A percentile compares a stretch with the other conserved stretches of the same genome.
Conservation (phyloP, 2,113 vertebrate species). For the Sclerurus mexicanus region DNA sequence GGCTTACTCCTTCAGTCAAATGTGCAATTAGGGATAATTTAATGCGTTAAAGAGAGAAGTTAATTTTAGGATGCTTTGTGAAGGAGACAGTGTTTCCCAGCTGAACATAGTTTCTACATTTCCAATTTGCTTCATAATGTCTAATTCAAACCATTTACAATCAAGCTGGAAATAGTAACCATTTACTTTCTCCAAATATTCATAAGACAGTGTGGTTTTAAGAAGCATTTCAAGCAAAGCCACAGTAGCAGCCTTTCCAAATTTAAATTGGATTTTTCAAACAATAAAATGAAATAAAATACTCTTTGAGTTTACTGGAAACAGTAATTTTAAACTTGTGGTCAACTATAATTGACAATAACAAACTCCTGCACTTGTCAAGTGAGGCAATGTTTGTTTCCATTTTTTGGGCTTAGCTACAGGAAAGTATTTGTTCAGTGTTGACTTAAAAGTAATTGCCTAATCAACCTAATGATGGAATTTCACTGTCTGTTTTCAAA, state of each 20-base stretch:
- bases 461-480: slow-evolving; percentile 41
- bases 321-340: slow-evolving; percentile 58
- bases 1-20: not conserved
- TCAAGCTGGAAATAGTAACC: slow-evolving; percentile 46
- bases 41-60: not conserved
- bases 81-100: slow-evolving; percentile 12
- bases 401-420: slow-evolving; percentile 37
- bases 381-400: slow-evolving; percentile 49
- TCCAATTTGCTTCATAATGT: slow-evolving; percentile 26
- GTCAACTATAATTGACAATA: slow-evolving; percentile 28
- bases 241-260: slow-evolving; percentile 64
- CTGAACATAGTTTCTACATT: slow-evolving; percentile 4
- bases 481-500: slow-evolving; percentile 37
- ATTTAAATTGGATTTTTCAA: slow-evolving; percentile 66
- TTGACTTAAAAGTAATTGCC: slow-evolving; percentile 60
- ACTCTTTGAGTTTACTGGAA: slow-evolving; percentile 65
- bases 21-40: slow-evolving; percentile 33
- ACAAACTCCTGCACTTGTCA: slow-evolving; percentile 65
- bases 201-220: slow-evolving; percentile 53
- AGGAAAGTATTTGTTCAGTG: slow-evolving; percentile 45
- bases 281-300: slow-evolving; percentile 71
- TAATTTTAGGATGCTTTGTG: slow-evolving; percentile 40
- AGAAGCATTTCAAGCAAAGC: slow-evolving; percentile 61
- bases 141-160: slow-evolving; percentile 67
- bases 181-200: slow-evolving; percentile 55